Evolutionary conservation across 2,888 invertebrate genomes (phyloP), one percentile per base, ranked within the genome.

Genomic region (Philereme vetulata): DNA sequence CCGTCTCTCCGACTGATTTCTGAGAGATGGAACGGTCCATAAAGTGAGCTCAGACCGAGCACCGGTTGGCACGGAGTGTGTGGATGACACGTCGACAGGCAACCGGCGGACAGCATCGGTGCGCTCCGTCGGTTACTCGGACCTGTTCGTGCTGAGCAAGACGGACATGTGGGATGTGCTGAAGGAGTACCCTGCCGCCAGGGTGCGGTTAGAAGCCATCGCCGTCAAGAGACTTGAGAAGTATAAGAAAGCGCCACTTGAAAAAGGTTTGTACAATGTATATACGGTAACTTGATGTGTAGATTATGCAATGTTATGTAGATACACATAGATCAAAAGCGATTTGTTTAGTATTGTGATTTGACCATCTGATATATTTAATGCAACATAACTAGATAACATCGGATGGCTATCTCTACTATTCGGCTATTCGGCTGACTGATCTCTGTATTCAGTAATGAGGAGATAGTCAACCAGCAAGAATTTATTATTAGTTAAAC

Each of bases 161-260:
- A 98, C 98, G 93, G 99, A 99, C 93, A 98, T 99, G 97, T 99
- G 98, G 99, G 99, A 99, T 90, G 99, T 99, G 70, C 95, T 98
- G 69, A 98, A 99, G 91, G 98, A 98, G 86, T 98, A 98, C 90
- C 98, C 98, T 34, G 97, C 97, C 32, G 98, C 98, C 66, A 93
- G 99, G 87, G 96, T 99, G 78, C 95, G 98, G 68, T 94, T 99
- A 58, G 99, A 99, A 91, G 97, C 98, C 63, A 98, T 99, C 78
- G 99, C 99, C 63, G 98, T 98, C 79, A 98, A 98, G 93, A 95
- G 99, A 86, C 94, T 99, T 81, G 98, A 98, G 93, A 98, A 98
- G 92, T 98, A 98, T 92, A 98, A 98, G 92, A 97, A 97, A 85
- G 97, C 97, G 70, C 98, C 97, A 54, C 93, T 97, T 66, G 97